phyloP scores from a whole-genome alignment of 2,888 invertebrate genomes.

The Ophion obscuratus region DNA sequence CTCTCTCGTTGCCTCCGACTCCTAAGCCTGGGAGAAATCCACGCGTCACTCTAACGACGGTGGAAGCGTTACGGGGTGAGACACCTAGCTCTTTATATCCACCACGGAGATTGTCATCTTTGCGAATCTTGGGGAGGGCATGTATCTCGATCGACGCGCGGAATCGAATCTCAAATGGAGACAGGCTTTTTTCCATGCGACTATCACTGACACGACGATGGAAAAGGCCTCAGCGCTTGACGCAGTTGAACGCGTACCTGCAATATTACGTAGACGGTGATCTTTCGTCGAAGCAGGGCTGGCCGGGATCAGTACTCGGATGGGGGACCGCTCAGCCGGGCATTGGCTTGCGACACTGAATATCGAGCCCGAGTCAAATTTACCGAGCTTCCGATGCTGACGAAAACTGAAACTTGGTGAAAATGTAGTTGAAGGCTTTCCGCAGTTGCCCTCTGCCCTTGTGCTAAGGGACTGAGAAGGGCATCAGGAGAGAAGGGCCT shows the following conservation, averaged over 20 bases:
- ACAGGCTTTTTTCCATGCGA: neutral
- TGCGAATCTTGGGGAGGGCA: neutral
- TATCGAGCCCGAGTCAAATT: neutral
- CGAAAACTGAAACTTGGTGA: no score
- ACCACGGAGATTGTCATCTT: neutral
- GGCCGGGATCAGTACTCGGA: neutral
- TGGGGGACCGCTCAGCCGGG: neutral
- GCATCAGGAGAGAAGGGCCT: neutral
- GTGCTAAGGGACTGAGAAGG: neutral
- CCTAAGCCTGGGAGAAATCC: constrained; percentile 38
- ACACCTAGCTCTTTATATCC: constrained; percentile 6
- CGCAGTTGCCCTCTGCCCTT: no score
- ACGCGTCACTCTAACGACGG: neutral
- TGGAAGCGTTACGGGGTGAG: constrained; percentile 23
- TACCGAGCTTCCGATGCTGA: no score
- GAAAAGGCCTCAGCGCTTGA: no score
- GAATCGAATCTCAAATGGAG: neutral
- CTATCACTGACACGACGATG: neutral
- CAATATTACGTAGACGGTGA: no score
- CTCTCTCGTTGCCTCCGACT: constrained; percentile 18
- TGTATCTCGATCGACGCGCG: neutral
- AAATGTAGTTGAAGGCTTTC: no score
- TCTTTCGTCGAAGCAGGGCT: no score
- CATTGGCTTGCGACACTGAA: neutral
- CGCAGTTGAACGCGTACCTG: no score